Percentiles rank a stretch among this genome's conserved stretches.
These are phyloP conservation scores for Glossosoma conforme DNA, from an alignment of 1,140 invertebrate genomes.

Conservation along the genomic window DNA sequence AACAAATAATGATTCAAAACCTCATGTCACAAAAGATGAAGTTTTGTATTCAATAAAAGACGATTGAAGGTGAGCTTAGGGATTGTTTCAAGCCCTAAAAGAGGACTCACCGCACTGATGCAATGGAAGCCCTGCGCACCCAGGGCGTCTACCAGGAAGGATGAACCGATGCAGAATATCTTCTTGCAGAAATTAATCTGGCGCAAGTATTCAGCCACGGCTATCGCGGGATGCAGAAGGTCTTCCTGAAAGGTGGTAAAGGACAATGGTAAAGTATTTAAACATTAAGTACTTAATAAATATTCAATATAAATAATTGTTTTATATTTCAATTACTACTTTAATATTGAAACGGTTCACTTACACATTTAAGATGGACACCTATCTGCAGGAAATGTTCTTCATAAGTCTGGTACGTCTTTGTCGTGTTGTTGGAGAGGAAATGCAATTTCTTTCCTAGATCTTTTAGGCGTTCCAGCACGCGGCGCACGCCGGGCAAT, in stretches of 20 bases:
- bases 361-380: constrained; percentile 17
- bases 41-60: no score
- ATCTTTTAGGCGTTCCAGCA: constrained; percentile 29
- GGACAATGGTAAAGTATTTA: no score
- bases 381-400: constrained; percentile 19
- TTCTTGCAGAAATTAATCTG: constrained; percentile 42
- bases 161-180: constrained; percentile 41
- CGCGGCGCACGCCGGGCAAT: constrained; percentile 31
- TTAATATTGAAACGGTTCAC: not conserved
- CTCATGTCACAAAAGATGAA: not conserved
- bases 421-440: constrained; percentile 34
- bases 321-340: not conserved
- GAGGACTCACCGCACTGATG: constrained; percentile 33
- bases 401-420: constrained; percentile 13
- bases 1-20: not conserved
- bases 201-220: constrained; percentile 42
- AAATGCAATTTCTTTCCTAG: constrained; percentile 34
- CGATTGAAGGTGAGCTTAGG: no score
- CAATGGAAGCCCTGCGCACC: constrained; percentile 34
- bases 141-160: constrained; percentile 15
- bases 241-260: constrained; percentile 36
- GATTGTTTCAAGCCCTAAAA: not conserved
- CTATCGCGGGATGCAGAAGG: constrained; percentile 40
- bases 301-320: not conserved
- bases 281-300: constrained; percentile 2